These are phyloP conservation scores for Pantherophis vulpinus DNA, from an alignment of 2,797 vertebrate species.

Conservation along the genomic window DNA sequence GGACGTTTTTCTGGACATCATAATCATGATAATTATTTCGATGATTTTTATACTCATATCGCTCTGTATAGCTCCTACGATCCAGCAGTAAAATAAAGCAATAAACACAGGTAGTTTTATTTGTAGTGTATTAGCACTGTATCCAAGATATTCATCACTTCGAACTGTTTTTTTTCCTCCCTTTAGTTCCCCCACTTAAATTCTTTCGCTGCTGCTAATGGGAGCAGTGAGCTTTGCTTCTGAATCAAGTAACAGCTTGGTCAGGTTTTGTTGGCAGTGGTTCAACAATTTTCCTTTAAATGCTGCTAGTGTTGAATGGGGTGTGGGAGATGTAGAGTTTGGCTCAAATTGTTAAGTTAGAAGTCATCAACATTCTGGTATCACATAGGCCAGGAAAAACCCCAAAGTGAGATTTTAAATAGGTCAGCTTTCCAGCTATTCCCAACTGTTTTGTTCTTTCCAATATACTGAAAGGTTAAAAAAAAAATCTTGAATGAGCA, in stretches of 20 bases:
- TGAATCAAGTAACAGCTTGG: neutral
- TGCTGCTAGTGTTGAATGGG: neutral
- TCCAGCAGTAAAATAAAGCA: neutral
- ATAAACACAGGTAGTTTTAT: neutral
- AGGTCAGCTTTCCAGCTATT: neutral
- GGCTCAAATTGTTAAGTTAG: neutral
- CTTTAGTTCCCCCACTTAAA: neutral
- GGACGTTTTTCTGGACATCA: neutral
- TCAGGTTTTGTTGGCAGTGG: neutral
- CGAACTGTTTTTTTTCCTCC: neutral
- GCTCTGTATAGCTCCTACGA: neutral
- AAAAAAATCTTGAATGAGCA: neutral
- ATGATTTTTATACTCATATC: neutral
- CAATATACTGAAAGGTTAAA: neutral
- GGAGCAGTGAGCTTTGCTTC: neutral
- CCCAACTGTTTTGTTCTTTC: neutral
- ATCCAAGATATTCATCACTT: neutral
- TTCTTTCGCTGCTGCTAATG: neutral
- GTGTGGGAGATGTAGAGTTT: neutral
- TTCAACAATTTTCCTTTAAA: neutral
- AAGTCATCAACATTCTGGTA: neutral
- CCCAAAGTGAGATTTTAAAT: neutral
- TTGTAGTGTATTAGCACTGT: neutral
- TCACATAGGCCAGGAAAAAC: neutral
- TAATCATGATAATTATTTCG: neutral